Conservation (phyloP, 2,797 vertebrate genomes). For the Melanotaenia nigrans region DNA sequence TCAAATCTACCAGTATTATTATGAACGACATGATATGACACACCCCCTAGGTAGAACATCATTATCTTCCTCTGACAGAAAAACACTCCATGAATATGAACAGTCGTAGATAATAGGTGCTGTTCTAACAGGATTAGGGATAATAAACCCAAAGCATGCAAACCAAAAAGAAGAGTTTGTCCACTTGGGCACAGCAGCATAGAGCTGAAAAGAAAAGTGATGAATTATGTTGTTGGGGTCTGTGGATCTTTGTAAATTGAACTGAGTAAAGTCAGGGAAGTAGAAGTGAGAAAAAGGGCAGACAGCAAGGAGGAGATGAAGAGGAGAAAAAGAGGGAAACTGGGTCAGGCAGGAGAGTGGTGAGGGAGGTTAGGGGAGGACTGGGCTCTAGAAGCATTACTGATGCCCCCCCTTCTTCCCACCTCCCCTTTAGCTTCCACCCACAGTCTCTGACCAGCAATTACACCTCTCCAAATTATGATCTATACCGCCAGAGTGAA, state of each 20-base stretch:
- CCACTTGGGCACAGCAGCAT: conserved; percentile 1
- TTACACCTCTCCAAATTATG: conserved; percentile 87
- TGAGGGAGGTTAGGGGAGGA: conserved; percentile 61
- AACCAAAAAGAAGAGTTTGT: conserved; percentile 10
- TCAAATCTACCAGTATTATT: not conserved
- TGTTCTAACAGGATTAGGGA: conserved; percentile 8
- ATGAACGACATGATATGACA: not conserved
- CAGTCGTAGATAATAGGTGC: too few species aligned
- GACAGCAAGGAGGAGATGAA: conserved; percentile 53
- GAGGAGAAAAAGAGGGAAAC: conserved; percentile 64
- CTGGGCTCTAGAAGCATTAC: conserved; percentile 80
- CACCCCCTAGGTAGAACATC: too few species aligned
- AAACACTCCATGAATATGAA: too few species aligned
- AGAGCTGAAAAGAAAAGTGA: conserved; percentile 38
- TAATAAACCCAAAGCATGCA: conserved; percentile 38
- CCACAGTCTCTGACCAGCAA: conserved; percentile 81
- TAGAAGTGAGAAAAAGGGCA: conserved; percentile 60
- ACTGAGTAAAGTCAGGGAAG: conserved; percentile 61
- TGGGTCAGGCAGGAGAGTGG: conserved; percentile 71
- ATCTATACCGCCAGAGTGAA: conserved; percentile 82
- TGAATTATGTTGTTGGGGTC: conserved; percentile 62
- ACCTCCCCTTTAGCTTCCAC: conserved; percentile 29
- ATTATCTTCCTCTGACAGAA: too few species aligned
- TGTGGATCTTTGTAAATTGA: conserved; percentile 68
- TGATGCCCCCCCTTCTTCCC: conserved; percentile 56